Conservation (phyloP, 1,140 invertebrate species). For the Campoletis sonorensis region DNA sequence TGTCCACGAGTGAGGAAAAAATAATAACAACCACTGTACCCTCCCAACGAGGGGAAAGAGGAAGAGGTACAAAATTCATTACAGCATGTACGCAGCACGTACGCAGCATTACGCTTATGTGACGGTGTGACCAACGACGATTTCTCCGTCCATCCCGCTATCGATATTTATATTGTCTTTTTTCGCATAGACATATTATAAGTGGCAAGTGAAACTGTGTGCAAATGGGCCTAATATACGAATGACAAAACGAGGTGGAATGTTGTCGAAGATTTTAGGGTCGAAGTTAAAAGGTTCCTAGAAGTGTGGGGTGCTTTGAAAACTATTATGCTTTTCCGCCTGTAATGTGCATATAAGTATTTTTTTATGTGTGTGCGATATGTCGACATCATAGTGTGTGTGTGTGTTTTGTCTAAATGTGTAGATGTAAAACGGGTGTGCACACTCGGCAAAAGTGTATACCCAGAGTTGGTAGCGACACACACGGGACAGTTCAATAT, state of each 20-base stretch:
- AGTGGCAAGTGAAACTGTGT: background rate
- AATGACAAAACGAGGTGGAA: background rate
- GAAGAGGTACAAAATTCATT: too few relatives aligned
- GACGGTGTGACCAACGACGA: too few relatives aligned
- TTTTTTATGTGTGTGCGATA: background rate
- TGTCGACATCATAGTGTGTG: too few relatives aligned
- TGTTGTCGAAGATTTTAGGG: background rate
- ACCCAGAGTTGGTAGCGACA: background rate
- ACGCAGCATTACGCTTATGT: too few relatives aligned
- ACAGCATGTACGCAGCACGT: too few relatives aligned
- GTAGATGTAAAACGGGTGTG: conserved; percentile 8
- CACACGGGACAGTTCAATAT: conserved; percentile 65
- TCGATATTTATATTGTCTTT: too few relatives aligned
- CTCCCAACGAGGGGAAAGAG: too few relatives aligned
- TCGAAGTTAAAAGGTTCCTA: conserved; percentile 2
- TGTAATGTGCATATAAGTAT: conserved; percentile 2
- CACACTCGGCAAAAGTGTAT: conserved; percentile 7
- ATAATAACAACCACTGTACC: too few relatives aligned
- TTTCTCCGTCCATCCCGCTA: too few relatives aligned
- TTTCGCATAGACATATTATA: too few relatives aligned
- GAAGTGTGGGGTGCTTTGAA: background rate
- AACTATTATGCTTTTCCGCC: conserved; percentile 14
- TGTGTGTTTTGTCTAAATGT: background rate
- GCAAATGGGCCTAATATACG: background rate
- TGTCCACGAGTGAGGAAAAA: too few relatives aligned